phyloP scores from a whole-genome alignment of 2,113 vertebrate genomes.

The Ailuropoda melanoleuca region DNA sequence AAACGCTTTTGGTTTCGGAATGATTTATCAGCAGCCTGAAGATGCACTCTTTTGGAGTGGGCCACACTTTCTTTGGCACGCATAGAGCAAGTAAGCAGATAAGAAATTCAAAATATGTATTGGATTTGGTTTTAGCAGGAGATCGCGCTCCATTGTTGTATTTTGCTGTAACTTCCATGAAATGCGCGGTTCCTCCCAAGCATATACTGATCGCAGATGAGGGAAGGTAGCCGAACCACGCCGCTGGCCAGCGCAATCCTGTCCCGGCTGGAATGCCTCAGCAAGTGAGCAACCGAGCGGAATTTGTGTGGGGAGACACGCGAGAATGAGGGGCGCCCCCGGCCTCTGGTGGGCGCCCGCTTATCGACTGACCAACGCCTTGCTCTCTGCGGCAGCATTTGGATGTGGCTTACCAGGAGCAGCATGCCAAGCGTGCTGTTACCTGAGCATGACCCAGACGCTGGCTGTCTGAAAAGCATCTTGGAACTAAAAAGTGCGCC shows the following conservation, averaged over 20 bases:
- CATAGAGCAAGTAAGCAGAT: not conserved
- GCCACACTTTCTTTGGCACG: not conserved
- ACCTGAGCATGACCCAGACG: not conserved
- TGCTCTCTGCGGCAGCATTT: not conserved
- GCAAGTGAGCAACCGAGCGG: not conserved
- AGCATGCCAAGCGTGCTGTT: not conserved
- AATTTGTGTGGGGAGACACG: not conserved
- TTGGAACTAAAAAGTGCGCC: constrained; percentile 19
- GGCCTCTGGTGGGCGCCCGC: no score
- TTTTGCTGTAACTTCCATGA: not conserved
- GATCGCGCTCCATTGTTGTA: not conserved
- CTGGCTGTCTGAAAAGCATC: constrained; percentile 1
- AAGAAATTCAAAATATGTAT: not conserved
- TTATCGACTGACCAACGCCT: not conserved
- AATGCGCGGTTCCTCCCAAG: not conserved
- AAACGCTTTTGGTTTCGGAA: not conserved
- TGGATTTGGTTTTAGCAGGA: not conserved
- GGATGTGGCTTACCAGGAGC: not conserved
- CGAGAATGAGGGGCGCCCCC: no score
- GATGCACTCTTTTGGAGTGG: not conserved
- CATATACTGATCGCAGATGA: not conserved
- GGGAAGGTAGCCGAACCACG: not conserved
- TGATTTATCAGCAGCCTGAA: not conserved
- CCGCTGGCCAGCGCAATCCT: not conserved
- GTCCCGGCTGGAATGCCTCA: not conserved